Conservation (phyloP, 2,888 invertebrate genomes). For the Acanthosepion pharaonis region DNA sequence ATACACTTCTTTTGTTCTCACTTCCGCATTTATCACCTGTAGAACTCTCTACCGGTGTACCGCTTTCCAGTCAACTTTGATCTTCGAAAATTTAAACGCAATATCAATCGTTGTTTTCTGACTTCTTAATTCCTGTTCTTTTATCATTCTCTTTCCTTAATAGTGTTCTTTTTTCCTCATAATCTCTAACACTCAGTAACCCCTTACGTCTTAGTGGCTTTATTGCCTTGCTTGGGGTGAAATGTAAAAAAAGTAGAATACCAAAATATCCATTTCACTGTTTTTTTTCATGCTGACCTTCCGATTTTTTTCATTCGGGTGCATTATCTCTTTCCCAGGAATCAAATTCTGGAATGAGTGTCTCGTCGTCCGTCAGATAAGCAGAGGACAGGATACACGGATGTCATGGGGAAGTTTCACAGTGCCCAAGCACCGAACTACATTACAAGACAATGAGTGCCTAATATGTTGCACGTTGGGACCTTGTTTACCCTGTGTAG, state of each 20-base stretch:
- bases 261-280: not conserved
- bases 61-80: too few relatives aligned
- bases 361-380: not conserved
- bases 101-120: too few relatives aligned
- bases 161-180: too few relatives aligned
- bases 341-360: not conserved
- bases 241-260: not conserved
- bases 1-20: too few relatives aligned
- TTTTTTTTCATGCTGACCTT: too few relatives aligned
- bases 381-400: not conserved
- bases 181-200: too few relatives aligned
- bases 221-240: too few relatives aligned
- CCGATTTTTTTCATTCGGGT: too few relatives aligned
- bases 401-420: not conserved
- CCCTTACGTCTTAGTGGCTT: too few relatives aligned
- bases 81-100: too few relatives aligned
- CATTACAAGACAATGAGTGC: conserved; percentile 33
- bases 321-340: not conserved
- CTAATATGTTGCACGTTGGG: conserved; percentile 1
- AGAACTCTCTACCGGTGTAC: too few relatives aligned
- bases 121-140: not conserved
- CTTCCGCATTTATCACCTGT: too few relatives aligned
- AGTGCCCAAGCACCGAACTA: not conserved
- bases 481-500: not conserved
- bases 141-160: not conserved